Evolutionary conservation across 2,888 invertebrate species (phyloP), one percentile per base, ranked within the genome.

Genomic region (Nebria salina): DNA sequence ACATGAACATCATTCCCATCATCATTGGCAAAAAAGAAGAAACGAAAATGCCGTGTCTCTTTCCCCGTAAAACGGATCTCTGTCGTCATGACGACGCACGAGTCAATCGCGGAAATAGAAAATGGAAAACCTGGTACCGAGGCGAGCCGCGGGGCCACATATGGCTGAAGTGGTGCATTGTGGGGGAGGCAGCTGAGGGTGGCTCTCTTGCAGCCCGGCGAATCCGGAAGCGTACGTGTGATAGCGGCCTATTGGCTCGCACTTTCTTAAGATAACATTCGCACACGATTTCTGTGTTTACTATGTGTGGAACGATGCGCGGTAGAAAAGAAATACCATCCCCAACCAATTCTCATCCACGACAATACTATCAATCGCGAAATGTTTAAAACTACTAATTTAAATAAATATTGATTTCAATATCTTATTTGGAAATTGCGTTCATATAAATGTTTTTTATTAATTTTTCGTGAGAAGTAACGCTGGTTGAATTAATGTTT

Each of bases 101-200:
- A 77, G 77, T 77, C 72, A 77, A 77, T 77, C 72, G 77, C 43
- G 77, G 77, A 77, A 77, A 77, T 72, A 72, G 77, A 72, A 77
- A 68, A 68, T 68, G 68, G 68, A 68, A 68, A 68, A 68, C 68
- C 8, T 25, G n/a, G 15, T 54, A 0, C 13, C 54, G 6, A 6
- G 4, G 7, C 65, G n/a, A 42, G 77, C 26, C 8, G 72, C 25
- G 64, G 72, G 54, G 77, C 65, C 77, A 72, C 77, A 72, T 77
- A 72, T 77, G 64, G 72, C 72, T 65, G 54, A 65, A 20, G 64
- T 65, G 65, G 72, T 6, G 26, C 25, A 72, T 41, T n/a, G 41
- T 25, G 25, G 8, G 20, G 72, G 11, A 64, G 72, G 34, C 8
- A 54, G n/a, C 25, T 15, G 34, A 25, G 43, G 25, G 65, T 26